Evolutionary conservation across 1,140 invertebrate genomes (phyloP), one percentile per base, ranked within the genome.

Genomic region (Trichoplusia ni): DNA sequence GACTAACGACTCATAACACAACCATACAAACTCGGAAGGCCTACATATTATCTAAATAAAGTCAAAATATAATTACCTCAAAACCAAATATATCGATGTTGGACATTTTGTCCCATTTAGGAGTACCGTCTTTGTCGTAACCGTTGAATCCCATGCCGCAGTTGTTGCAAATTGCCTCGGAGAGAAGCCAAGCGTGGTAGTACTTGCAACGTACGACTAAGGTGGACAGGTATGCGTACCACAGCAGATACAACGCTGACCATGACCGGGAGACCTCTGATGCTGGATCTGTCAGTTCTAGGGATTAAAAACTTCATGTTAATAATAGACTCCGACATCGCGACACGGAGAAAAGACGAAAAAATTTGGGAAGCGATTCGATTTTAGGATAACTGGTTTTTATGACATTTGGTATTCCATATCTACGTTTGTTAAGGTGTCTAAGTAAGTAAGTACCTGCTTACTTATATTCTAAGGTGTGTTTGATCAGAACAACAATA

Each of bases 141-240:
- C 97, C 97, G 79, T 94, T 95, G 84, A 97, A 98, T 7, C 98
- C 98, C 66, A 99, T 92, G 1, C 98, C 98, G 5, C 96, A 96
- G 78, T 97, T 96, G 86, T 99, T 99, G 84, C 97, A 98, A 69
- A 98, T 95, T 0, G 96, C 96, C 88, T 99, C 98, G 6, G 96
- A 97, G 40, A 99, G 91, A 27, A 97, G 92, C 98, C 98, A 99
- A 2, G 98, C 98, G 83, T 98, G 97, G 90, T 99, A 99, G 91
- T 99, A 99, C 90, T 99, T 99, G 81, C 95, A 95, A 62, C 97
- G 93, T 59, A 95, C 94, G 29, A 96, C 90, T 67, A 96, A 93
- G 19, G 96, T 96, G 13, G 94, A 92, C 31, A 96, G 88, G 73
- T 95, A 93, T 60, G 98, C 92, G 89, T 96, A 99, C 91, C 95